phyloP scores from a whole-genome alignment of 30 jellyfish, hydroid and myxozoan genomes.

The Cassiopea xamachana region DNA sequence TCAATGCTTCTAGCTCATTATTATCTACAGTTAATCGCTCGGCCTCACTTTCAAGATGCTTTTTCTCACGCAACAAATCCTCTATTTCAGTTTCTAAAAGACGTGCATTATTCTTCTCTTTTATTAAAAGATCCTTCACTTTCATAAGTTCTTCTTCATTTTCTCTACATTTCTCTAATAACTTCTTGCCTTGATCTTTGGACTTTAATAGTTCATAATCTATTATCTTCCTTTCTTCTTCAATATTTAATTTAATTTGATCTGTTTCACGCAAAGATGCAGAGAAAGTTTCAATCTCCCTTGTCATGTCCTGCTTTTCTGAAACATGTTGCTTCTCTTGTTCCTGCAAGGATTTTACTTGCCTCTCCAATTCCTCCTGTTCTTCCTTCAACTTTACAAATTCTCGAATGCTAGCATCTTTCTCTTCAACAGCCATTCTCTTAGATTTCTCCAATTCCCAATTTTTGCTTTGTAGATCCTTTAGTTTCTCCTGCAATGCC shows the following conservation, averaged over 20 bases:
- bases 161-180: background rate
- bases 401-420: constrained; percentile 15
- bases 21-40: constrained; percentile 28
- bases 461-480: constrained; percentile 26
- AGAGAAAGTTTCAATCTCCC: background rate
- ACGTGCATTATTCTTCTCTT: background rate
- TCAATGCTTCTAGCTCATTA: constrained; percentile 63
- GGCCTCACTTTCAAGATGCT: constrained; percentile 15
- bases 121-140: constrained; percentile 12
- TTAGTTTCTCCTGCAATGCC: constrained; percentile 54
- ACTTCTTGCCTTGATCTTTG: background rate
- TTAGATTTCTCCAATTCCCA: constrained; percentile 52
- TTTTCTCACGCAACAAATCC: constrained; percentile 11
- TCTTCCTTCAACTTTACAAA: constrained; percentile 14
- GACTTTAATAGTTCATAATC: constrained; percentile 6
- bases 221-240: constrained; percentile 19
- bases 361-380: constrained; percentile 37
- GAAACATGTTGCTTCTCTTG: constrained; percentile 2
- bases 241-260: background rate
- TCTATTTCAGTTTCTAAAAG: constrained; percentile 43
- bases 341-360: constrained; percentile 14
- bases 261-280: constrained; percentile 15
- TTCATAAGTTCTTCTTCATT: constrained; percentile 31
- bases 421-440: constrained; percentile 41
- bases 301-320: constrained; percentile 33